Evolutionary conservation across 2,888 invertebrate genomes (phyloP), one percentile per base, ranked within the genome.

Genomic region (Altica lythri): DNA sequence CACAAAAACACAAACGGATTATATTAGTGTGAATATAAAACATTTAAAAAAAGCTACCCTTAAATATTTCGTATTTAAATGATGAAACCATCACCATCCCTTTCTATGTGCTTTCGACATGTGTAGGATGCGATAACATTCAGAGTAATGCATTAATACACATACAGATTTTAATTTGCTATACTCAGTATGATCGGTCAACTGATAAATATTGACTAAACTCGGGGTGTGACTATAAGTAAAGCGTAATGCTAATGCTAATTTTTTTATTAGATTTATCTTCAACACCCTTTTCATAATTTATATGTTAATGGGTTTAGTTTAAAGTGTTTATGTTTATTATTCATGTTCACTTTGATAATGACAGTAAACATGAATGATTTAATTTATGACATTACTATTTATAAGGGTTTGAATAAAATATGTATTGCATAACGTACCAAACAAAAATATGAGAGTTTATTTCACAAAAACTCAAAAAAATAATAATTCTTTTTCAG

Each of bases 201-300:
- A 72, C 73, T 73, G 74, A 74, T 74, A 73, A 75, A 75, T 72
- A 71, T 69, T 69, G 71, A 73, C 72, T 73, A 68, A 40, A 49
- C 49, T 32, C 30, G 32, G 32, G 49, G 49, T 32, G 49, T 49
- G 40, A 49, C 40, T 49, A 10, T 29, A 49, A 40, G 48, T 38
- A 30, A 40, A 18, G 14, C 30, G 30, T 19, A 49, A 40, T 63
- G 61, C 60, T 47, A 65, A 65, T 66, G 70, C 68, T 66, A 71
- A 72, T 73, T 72, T 71, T 67, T 69, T 66, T 64, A 59, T 59
- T 59, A 52, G 54, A 57, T 59, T 59, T 56, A 40, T 47, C 14
- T 37, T 25, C 13, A 2, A 40, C 56, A 53, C 55, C 55, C 55
- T 51, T 25, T 12, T 34, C 17, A 38, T 32, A 52, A 48, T 60